phyloP scores from a whole-genome alignment of 2,888 invertebrate species.

The Zele albiditarsus region DNA sequence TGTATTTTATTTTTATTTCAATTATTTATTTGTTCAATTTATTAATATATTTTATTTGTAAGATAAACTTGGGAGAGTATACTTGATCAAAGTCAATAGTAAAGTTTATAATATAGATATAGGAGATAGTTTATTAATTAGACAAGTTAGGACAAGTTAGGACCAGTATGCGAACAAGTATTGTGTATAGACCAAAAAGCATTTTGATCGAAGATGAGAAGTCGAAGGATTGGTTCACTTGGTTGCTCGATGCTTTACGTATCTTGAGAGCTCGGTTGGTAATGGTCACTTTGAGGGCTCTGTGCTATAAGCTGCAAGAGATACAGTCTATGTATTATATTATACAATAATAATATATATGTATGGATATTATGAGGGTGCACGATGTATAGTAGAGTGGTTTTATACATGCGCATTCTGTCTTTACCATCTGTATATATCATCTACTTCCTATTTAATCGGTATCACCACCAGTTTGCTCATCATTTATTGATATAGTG shows the following conservation, averaged over 20 bases:
- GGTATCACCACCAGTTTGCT: too few species aligned
- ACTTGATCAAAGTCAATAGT: too few species aligned
- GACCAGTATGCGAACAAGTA: background rate
- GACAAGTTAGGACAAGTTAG: constrained; percentile 6
- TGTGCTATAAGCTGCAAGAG: constrained; percentile 64
- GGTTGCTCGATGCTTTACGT: background rate
- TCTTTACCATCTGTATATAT: too few species aligned
- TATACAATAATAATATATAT: too few species aligned
- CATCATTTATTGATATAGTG: too few species aligned
- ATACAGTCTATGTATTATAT: constrained; percentile 35
- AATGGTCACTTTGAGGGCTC: constrained; percentile 69
- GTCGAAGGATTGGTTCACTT: constrained; percentile 40
- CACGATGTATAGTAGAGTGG: too few species aligned
- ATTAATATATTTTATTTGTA: background rate
- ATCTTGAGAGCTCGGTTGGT: constrained; percentile 44
- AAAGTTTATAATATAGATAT: background rate
- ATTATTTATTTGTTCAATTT: background rate
- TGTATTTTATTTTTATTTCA: constrained; percentile 2
- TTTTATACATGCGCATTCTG: too few species aligned
- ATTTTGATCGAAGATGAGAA: constrained; percentile 57
- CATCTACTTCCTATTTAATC: too few species aligned
- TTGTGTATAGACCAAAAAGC: background rate
- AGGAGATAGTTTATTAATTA: background rate
- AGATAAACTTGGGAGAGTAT: background rate
- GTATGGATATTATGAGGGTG: too few species aligned